Base-by-base conservation (phyloP, 2,888 invertebrate genomes). In the Tenthredo scrophulariae region DNA sequence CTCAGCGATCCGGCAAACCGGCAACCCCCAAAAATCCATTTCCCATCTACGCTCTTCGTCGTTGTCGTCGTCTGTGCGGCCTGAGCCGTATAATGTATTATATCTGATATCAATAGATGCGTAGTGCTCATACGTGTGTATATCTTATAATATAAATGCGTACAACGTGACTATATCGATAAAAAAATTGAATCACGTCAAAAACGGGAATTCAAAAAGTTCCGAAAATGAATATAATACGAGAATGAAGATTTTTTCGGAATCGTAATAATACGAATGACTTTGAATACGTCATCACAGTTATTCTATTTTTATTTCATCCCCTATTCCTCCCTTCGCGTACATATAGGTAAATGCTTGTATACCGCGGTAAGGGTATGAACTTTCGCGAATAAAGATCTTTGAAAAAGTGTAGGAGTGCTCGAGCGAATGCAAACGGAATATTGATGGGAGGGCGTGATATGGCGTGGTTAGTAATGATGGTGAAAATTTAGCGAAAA, bases 41-140 rank as follows among this genome's bases (percentile, higher is more conserved):
- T 87, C 87, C 87, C 92, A 91, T 90, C 92, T 92, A 92, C 92
- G 33, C 18, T 33, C 92, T 93, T 93, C 91, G 93, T 93, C 93
- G 93, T 93, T 93, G 93, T n/a, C 54, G 54, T 54, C 54, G 54
- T 54, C 54, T 92, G 92, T 91, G 92, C 91, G 92, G 93, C 93
- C 74, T 74, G 9, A 40, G 5, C 26, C 22, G 13, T 74, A 74
- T 74, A 74, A 74, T 40, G 40, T 74, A 74, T 67, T 67, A 33
- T 67, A 26, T 67, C 33, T 29, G 54, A n/a, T 54, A 67, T 33
- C 33, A 33, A 33, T 33, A 37, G 37, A 37, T 7, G 6, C 37
- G 7, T 7, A 37, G 7, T 7, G 2, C 37, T 6, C 37, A 37
- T 37, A 37, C 7, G 37, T 37, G 2, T 37, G 7, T 37, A 67